A percentile compares a stretch with the other conserved stretches of the same genome.
These are phyloP conservation scores for Onchidella celtica DNA, from an alignment of 2,888 invertebrate species.

Conservation along the genomic window DNA sequence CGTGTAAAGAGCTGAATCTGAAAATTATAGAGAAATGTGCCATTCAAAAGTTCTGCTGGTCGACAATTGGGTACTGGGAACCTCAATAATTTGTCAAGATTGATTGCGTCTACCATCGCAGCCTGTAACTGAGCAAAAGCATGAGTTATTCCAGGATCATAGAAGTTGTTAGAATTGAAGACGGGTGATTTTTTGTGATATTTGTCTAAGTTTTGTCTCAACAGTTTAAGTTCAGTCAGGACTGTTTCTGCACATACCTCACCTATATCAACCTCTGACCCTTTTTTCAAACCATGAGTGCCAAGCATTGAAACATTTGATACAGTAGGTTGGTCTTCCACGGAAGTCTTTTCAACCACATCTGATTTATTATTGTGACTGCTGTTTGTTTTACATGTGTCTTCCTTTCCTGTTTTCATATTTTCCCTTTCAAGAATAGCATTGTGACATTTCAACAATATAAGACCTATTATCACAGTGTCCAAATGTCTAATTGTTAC, in stretches of 20 bases:
- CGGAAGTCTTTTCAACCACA: background rate
- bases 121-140: slow-evolving; percentile 78
- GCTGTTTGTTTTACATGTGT: background rate
- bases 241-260: background rate
- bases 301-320: background rate
- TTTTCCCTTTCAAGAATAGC: background rate
- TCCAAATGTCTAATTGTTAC: slow-evolving; percentile 51
- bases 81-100: slow-evolving; percentile 75
- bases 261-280: slow-evolving; percentile 18
- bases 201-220: slow-evolving; percentile 56
- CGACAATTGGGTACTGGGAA: slow-evolving; percentile 59
- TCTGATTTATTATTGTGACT: background rate
- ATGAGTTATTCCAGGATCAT: slow-evolving; percentile 67
- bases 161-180: slow-evolving; percentile 56
- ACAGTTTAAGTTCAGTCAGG: background rate
- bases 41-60: slow-evolving; percentile 67
- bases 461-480: slow-evolving; percentile 56
- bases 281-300: background rate
- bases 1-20: slow-evolving; percentile 62
- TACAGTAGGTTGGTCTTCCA: background rate
- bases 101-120: slow-evolving; percentile 65
- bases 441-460: slow-evolving; percentile 35
- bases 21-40: slow-evolving; percentile 74
- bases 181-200: slow-evolving; percentile 55
- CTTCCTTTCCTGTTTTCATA: background rate